Evolutionary conservation across 2,113 vertebrate species (phyloP).

Genomic region (Hippotragus niger): DNA sequence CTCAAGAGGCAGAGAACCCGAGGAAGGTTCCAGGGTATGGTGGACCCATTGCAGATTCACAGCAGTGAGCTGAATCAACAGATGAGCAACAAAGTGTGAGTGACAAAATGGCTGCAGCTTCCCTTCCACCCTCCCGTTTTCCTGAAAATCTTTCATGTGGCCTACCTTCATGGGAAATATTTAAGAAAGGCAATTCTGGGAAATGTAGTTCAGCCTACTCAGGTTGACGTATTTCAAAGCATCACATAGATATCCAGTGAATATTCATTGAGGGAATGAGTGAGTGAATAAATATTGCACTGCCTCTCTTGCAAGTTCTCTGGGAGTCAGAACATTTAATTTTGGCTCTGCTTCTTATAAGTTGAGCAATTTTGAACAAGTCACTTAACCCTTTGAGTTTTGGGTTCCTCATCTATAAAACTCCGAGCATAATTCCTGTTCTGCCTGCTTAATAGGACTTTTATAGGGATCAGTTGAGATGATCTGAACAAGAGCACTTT

Average conservation of each 20-base stretch:
- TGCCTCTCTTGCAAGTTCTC: neutral
- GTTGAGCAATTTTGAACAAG: neutral
- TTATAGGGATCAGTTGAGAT: neutral
- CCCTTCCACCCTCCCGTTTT: neutral
- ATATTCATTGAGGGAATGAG: neutral
- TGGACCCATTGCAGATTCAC: neutral
- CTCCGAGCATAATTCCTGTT: neutral
- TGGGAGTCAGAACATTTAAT: neutral
- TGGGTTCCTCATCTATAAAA: neutral
- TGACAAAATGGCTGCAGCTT: neutral
- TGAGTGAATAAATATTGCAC: neutral
- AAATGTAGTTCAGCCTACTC: neutral
- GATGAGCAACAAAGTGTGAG: neutral
- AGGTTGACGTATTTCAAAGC: neutral
- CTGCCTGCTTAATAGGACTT: neutral
- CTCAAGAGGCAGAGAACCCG: neutral
- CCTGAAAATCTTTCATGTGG: neutral
- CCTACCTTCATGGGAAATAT: neutral
- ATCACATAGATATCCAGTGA: neutral
- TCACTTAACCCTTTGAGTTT: neutral
- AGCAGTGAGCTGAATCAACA: neutral
- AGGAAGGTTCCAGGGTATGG: neutral
- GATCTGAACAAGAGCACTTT: slow-evolving; percentile 10
- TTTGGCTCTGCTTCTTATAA: neutral
- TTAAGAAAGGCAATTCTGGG: neutral